A percentile compares a stretch with the other conserved stretches of the same genome.
These are phyloP conservation scores for Heteropelma amictum DNA, from an alignment of 2,888 invertebrate genomes.

Conservation along the genomic window DNA sequence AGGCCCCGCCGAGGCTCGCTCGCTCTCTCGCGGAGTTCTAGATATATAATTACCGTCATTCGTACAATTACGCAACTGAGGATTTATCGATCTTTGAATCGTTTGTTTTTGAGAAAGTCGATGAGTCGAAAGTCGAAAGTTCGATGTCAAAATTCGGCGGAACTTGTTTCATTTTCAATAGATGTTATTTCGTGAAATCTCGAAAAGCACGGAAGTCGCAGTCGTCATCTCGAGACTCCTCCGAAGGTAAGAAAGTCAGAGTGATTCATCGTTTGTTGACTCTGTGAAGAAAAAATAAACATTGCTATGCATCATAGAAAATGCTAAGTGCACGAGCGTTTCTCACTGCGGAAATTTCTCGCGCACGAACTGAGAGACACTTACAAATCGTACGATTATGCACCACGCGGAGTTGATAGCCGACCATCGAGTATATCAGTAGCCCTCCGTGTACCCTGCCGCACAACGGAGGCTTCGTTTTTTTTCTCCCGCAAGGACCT, in stretches of 20 bases:
- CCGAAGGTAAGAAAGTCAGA: too few relatives aligned
- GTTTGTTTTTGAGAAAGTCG: too few relatives aligned
- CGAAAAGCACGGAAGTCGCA: background rate
- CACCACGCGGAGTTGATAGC: conserved; percentile 61
- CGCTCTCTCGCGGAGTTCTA: too few relatives aligned
- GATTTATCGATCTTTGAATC: too few relatives aligned
- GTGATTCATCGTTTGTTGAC: background rate
- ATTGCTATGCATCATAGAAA: conserved; percentile 30
- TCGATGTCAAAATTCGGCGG: background rate
- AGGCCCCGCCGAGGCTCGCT: too few relatives aligned
- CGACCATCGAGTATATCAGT: conserved; percentile 14
- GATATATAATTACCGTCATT: too few relatives aligned
- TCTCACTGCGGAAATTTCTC: conserved; percentile 45
- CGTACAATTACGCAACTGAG: too few relatives aligned
- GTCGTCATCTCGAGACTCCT: too few relatives aligned
- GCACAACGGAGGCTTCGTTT: conserved; percentile 29
- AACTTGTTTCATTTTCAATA: background rate
- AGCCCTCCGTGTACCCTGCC: conserved; percentile 3
- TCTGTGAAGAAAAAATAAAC: background rate
- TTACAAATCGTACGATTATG: conserved; percentile 72
- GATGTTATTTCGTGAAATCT: too few relatives aligned
- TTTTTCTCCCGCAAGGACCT: conserved; percentile 33
- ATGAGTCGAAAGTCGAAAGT: background rate
- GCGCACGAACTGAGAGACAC: conserved; percentile 55
- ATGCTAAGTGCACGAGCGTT: conserved; percentile 40